Base-by-base conservation (phyloP, 2,888 invertebrate genomes). In the Mesorhabditis belari region DNA sequence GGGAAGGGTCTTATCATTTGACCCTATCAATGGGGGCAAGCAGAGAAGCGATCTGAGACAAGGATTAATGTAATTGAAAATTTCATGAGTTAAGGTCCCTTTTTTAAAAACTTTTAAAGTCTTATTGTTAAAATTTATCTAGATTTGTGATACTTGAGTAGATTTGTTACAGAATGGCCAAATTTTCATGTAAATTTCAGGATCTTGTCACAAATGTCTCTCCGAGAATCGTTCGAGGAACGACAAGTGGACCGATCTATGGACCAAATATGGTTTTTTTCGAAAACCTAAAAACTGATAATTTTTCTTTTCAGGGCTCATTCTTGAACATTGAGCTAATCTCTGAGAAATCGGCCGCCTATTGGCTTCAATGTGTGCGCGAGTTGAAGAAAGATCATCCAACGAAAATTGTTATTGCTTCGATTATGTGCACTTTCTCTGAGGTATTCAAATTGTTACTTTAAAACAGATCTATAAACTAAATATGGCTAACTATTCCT, bases 291-390 rank as follows among this genome's bases (percentile, higher is more conserved):
- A 19, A 21, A 50, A 6, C n/a, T 6, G 5, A 5, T 35, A 5
- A 12, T 54, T 6, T 52, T 17, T 4, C 17, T 4, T 58, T 58
- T n/a, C 94, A 94, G 83, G 89, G 92, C 6, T 88, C 92, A 3
- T 98, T 96, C 84, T 85, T 98, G 24, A 98, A 98, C 82, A 96
- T 98, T 71, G 98, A 98, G 83, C 85, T 98, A 19, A 95, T 98
- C 81, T 95, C 95, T 0, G 98, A 98, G 84, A 98, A 98, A 83
- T 88, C 89, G 24, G 88, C 88, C 17, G 89, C 87, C 17, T 98
- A 96, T 82, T 98, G 98, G 98, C 88, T 90, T 71, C 85, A 86
- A 67, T 90, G 91, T 71, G 88, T 98, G 53, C 84, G 82, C 0
- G 96, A 98, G 81, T 83, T 98, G 28, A 71, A 71, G 23, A 84